A percentile compares a stretch with the other conserved stretches of the same genome.
These are phyloP conservation scores for Coracopsis vasa DNA, from an alignment of 2,113 vertebrate species.

Conservation along the genomic window DNA sequence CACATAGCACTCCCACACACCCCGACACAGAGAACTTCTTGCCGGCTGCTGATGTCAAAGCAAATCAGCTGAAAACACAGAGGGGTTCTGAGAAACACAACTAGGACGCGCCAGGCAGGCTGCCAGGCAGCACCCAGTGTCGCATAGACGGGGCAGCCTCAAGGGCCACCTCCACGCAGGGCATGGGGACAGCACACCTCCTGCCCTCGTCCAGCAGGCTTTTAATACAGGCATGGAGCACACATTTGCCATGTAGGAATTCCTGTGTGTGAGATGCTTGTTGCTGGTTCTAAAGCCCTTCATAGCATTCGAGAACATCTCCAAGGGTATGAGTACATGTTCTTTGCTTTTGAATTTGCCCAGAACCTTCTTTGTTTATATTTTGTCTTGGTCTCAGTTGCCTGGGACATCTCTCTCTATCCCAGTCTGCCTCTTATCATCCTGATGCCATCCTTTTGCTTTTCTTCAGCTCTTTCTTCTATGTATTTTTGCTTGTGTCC, in stretches of 20 bases:
- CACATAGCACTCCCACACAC: conserved; percentile 66
- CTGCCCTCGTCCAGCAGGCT: background rate
- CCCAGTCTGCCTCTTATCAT: background rate
- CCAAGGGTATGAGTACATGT: background rate
- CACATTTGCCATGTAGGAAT: background rate
- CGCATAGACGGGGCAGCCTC: background rate
- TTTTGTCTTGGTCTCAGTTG: background rate
- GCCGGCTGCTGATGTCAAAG: conserved; percentile 67
- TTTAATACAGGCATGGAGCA: background rate
- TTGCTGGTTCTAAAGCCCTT: background rate
- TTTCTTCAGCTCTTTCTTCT: background rate
- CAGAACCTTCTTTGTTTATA: background rate
- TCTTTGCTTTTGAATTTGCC: conserved; percentile 2
- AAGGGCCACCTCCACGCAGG: background rate
- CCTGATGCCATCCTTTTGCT: background rate
- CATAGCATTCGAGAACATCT: background rate
- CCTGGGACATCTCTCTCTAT: background rate
- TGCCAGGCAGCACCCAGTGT: background rate
- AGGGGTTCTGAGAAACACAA: conserved; percentile 54
- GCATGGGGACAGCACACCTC: background rate
- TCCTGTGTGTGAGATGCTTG: background rate
- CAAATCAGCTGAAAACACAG: conserved; percentile 60
- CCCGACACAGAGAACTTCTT: conserved; percentile 63
- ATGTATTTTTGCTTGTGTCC: background rate
- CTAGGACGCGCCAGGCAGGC: background rate